Evolutionary conservation across 2,888 invertebrate species (phyloP).

Genomic region (Miltochrista miniata): DNA sequence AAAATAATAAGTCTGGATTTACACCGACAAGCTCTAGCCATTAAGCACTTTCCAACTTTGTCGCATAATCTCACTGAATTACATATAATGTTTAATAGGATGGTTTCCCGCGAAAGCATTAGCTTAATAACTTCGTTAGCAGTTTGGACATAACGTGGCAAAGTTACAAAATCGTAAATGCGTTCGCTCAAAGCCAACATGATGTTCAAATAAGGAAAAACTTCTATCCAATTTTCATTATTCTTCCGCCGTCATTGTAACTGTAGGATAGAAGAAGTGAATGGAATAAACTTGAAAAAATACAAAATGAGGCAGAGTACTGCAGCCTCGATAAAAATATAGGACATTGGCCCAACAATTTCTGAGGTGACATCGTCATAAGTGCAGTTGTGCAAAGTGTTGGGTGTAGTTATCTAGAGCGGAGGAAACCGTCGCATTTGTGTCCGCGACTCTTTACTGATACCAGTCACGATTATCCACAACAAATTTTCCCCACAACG

Average conservation of each 20-base stretch:
- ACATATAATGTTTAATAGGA: slow-evolving; percentile 25
- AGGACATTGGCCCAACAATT: slow-evolving; percentile 14
- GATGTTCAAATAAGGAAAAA: slow-evolving; percentile 15
- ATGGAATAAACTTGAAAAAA: slow-evolving; percentile 15
- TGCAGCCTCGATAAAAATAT: slow-evolving; percentile 15
- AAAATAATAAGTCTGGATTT: slow-evolving; percentile 29
- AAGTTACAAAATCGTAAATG: slow-evolving; percentile 24
- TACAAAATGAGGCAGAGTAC: slow-evolving; percentile 1
- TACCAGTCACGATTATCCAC: slow-evolving; percentile 19
- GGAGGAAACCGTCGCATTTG: slow-evolving; percentile 13
- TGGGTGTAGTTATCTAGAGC: slow-evolving; percentile 12
- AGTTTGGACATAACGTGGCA: slow-evolving; percentile 32
- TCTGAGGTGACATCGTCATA: slow-evolving; percentile 2
- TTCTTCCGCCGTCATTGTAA: slow-evolving; percentile 14
- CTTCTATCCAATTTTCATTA: slow-evolving; percentile 21
- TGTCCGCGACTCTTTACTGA: slow-evolving; percentile 9
- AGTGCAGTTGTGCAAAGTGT: slow-evolving; percentile 9
- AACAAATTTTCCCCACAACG: slow-evolving; percentile 12
- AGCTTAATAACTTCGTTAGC: slow-evolving; percentile 38
- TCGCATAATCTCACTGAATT: slow-evolving; percentile 29
- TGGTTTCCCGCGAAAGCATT: slow-evolving; percentile 25
- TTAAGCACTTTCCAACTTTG: slow-evolving; percentile 25
- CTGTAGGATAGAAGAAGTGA: slow-evolving; percentile 14
- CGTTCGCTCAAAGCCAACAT: slow-evolving; percentile 13
- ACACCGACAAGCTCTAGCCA: slow-evolving; percentile 14